Percentiles rank a stretch among this genome's conserved stretches.
These are phyloP conservation scores for Meloe dianella DNA, from an alignment of 2,888 invertebrate genomes.

Conservation along the genomic window DNA sequence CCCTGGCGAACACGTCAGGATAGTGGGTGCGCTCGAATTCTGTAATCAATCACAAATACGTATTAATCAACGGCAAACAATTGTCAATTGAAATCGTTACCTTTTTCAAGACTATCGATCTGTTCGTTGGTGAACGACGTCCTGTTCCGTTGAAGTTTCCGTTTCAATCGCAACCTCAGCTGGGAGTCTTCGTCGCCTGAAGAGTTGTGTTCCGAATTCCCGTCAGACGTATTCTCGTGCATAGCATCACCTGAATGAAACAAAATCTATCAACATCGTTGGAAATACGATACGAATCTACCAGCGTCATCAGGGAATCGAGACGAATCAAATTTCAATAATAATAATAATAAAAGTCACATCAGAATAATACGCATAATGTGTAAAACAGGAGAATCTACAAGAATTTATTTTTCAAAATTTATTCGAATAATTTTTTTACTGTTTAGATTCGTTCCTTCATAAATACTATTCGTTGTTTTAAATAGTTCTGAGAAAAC, in stretches of 20 bases:
- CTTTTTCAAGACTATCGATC: conserved; percentile 98
- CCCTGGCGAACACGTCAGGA: conserved; percentile 95
- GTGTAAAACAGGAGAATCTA: not conserved
- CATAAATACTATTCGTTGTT: not conserved
- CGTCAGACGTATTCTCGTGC: conserved; percentile 82
- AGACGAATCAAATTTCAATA: not conserved
- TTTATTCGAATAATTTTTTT: not conserved
- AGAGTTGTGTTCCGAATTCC: conserved; percentile 89
- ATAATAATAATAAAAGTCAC: not conserved
- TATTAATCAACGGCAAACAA: not conserved
- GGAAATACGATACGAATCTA: not conserved
- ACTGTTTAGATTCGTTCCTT: not conserved
- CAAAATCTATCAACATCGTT: conserved; percentile 19
- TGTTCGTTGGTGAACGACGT: conserved; percentile 99
- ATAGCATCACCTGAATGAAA: conserved; percentile 62
- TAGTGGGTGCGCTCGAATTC: conserved; percentile 98
- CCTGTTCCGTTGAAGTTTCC: conserved; percentile 95
- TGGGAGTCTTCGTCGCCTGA: conserved; percentile 91
- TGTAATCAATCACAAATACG: conserved; percentile 60
- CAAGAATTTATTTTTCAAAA: not conserved
- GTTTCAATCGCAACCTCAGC: conserved; percentile 88
- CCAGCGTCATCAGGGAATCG: not conserved
- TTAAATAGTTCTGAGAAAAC: conserved; percentile 12
- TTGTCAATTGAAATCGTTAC: conserved; percentile 60
- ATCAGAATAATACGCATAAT: too few relatives aligned